Base-by-base conservation (phyloP, 2,113 vertebrate species). In the Nothocercus julius region DNA sequence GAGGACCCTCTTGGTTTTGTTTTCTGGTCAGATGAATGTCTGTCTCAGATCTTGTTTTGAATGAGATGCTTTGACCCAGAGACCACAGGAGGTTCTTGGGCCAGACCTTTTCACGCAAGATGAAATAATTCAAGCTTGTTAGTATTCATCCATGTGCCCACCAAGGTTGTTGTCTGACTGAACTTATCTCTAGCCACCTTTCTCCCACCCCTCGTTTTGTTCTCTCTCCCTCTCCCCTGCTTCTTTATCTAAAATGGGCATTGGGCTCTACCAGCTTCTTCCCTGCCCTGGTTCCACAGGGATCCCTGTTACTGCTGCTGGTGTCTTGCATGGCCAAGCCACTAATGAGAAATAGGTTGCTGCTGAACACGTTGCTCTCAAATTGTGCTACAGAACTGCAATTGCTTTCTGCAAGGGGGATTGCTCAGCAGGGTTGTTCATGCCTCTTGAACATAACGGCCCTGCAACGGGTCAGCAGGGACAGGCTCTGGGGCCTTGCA, bases 1-100 rank as follows among this genome's bases (percentile, higher is more conserved):
- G 61, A 96, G 25, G 30, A 77, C 34, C 67, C 56, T 83, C 36
- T 36, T 49, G 17, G 40, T 77, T 74, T 83, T 90, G 22, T 81
- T 89, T 85, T 53, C 69, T 82, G 32, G 63, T 34, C 63, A 64
- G 32, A n/a, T 56, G 2, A 3, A 38, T 63, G 4, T 6, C 18
- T 86, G 27, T 32, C 59, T 79, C 45, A 22, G 36, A 24, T 42
- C 63, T 18, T 58, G 27, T 36, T 80, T 92, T 88, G 58, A 72
- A 61, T 44, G 84, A 79, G 47, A 11, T 76, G 73, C 74, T 64
- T 77, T 51, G 56, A 34, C 89, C 67, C 30, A 22, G 89, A 79
- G 47, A 61, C 45, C 76, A 67, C 24, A 11, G 15, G 81, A 88
- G 34, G 40, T 44, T 64, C 10, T 42, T 72, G 73, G 34, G 42